Evolutionary conservation across 2,888 invertebrate genomes (phyloP), one percentile per base, ranked within the genome.

Genomic region (Anthrax anthrax): DNA sequence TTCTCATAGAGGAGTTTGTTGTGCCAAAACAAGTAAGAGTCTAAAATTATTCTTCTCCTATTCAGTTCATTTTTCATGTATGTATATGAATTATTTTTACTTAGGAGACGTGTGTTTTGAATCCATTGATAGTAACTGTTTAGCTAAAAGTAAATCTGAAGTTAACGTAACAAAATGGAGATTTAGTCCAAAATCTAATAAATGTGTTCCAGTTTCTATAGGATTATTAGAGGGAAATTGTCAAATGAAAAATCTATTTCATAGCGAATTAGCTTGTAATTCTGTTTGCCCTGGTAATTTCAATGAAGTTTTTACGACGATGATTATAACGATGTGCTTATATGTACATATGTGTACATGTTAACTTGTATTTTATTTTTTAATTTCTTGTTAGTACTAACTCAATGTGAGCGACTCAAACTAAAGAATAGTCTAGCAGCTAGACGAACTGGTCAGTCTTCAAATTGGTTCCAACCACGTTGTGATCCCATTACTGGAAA

Each of bases 211-310:
- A 12, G 82, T 88, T 62, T 67, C 66, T 4, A 54, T 67, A 13
- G 58, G 61, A 39, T 51, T 54, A 17, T 80, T 77, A 60, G 75
- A 77, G 39, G 81, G 81, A n/a, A 84, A 84, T 58, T 81, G 81
- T 39, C 81, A 84, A 38, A 88, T 85, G 59, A 83, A 84, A 62
- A 91, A 91, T 65, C 84, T 87, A 60, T 91, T 91, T 70, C 77
- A 82, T 47, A 81, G 79, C 34, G 81, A 84, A 58, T 73, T 80
- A 29, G 81, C 84, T 54, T 90, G 89, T 65, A 80, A 81, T 53
- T 72, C 77, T 14, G 84, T 87, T 2, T 89, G 89, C 59, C 89
- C 88, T 57, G 80, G 81, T 82, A 57, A 49, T 18, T 13, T 23
- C 8, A 23, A 8, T 23, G 8, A 23, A 23, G 8, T 8, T 23